Evolutionary conservation across 2,113 vertebrate genomes (phyloP).

Genomic region (Tamias sibiricus): DNA sequence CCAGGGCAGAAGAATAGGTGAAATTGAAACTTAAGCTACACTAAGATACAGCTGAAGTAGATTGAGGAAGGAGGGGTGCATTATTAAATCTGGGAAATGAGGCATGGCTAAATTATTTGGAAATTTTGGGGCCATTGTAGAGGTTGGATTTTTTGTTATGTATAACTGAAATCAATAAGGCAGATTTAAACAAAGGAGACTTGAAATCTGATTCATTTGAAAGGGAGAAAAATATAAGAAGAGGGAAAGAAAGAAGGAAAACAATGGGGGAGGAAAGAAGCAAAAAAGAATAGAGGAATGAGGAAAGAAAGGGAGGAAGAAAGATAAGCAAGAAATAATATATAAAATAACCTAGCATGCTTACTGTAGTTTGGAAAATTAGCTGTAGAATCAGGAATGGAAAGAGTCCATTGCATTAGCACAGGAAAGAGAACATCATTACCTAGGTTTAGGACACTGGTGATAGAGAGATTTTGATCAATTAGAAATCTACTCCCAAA

Average conservation of each 20-base stretch:
- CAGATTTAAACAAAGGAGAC: not conserved
- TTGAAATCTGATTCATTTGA: not conserved
- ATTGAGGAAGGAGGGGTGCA: not conserved
- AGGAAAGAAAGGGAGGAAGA: no score
- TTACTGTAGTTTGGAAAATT: not conserved
- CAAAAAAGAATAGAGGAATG: not conserved
- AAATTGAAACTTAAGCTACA: not conserved
- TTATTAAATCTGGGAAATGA: not conserved
- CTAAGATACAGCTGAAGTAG: not conserved
- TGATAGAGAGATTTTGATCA: not conserved
- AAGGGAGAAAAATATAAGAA: not conserved
- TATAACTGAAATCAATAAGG: not conserved
- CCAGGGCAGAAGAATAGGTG: not conserved
- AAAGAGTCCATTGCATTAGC: not conserved
- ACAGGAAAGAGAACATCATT: not conserved
- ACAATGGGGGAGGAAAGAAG: no score
- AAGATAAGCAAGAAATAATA: not conserved
- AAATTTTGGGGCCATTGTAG: no score
- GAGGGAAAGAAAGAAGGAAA: not conserved
- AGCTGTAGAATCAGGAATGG: not conserved
- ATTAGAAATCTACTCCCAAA: not conserved
- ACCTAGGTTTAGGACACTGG: not conserved
- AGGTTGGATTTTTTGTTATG: not conserved
- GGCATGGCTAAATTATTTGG: not conserved
- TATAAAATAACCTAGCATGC: not conserved